Evolutionary conservation across 2,888 invertebrate genomes (phyloP), one percentile per base, ranked within the genome.

Genomic region (Leptopilina drosophilae): DNA sequence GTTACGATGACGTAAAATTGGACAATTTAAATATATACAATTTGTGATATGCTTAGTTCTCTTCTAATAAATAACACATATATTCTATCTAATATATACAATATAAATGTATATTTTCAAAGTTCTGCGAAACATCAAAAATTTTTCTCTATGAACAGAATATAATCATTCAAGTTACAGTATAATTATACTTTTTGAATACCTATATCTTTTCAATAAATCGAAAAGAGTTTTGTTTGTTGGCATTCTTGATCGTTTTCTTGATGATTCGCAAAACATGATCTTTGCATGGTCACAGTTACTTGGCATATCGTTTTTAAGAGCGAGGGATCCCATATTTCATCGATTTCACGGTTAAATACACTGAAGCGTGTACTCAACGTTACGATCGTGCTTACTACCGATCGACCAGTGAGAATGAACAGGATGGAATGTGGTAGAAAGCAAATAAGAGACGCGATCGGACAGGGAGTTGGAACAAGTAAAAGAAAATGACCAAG

Each of bases 401-500:
- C 73, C 73, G 73, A 73, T 56, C 73, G 56, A 53, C 73, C 56
- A 73, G 73, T 73, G 73, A 73, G 62, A 67, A 69, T 78, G 69
- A 69, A 64, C 53, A 77, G 49, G 67, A 59, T 26, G 76, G 80
- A 80, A 78, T 67, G 78, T 67, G 59, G 65, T 65, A 64, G 77
- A 67, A 78, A 76, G 77, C 33, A 80, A 59, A 78, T 64, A 76
- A n/a, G 53, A 79, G 46, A 66, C 64, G 75, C 42, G 69, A 53
- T 46, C 59, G 65, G 65, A 79, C 62, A 77, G 56, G 69, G 59
- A 59, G 77, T 53, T 76, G 69, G 67, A 76, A 82, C 56, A 77
- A 79, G 77, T 76, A 64, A 65, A 65, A 53, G 77, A 79, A 82
- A 80, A 79, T 65, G 79, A 81, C 20, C 56, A 77, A 83, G 77